Evolutionary conservation across 1,140 invertebrate species (phyloP).

Genomic region (Scaptodrosophila lebanonensis): DNA sequence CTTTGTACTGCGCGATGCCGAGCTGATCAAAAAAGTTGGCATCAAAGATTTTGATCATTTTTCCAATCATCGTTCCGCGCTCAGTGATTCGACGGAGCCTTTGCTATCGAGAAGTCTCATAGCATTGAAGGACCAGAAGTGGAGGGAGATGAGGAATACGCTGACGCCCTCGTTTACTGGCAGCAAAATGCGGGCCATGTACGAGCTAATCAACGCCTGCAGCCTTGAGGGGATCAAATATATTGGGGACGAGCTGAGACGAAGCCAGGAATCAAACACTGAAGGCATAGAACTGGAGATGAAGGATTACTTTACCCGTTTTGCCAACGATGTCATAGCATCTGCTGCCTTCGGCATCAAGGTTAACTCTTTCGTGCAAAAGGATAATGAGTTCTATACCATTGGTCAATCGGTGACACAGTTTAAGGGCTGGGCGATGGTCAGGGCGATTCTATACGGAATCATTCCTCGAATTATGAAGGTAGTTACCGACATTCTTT

Average conservation of each 20-base stretch:
- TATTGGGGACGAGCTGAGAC: slow-evolving; percentile 22
- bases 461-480: slow-evolving; percentile 55
- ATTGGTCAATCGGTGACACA: slow-evolving; percentile 67
- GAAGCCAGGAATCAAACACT: background rate
- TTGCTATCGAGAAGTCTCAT: slow-evolving; percentile 71
- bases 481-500: no score
- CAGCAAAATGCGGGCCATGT: slow-evolving; percentile 78
- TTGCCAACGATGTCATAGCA: slow-evolving; percentile 79
- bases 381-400: slow-evolving; percentile 77
- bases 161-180: slow-evolving; percentile 78
- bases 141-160: slow-evolving; percentile 77
- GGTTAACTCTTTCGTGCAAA: slow-evolving; percentile 77
- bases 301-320: slow-evolving; percentile 78
- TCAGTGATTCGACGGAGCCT: slow-evolving; percentile 43
- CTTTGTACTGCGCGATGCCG: slow-evolving; percentile 78
- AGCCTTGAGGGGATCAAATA: slow-evolving; percentile 36
- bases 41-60: slow-evolving; percentile 84
- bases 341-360: slow-evolving; percentile 79
- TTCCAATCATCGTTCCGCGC: slow-evolving; percentile 74
- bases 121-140: slow-evolving; percentile 68
- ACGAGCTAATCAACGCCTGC: slow-evolving; percentile 52
- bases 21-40: slow-evolving; percentile 80
- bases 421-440: slow-evolving; percentile 34
- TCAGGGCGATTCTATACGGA: slow-evolving; percentile 38
- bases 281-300: slow-evolving; percentile 74